Base-by-base conservation (phyloP, 2,113 vertebrate species). In the Vulpes ferrilata region DNA sequence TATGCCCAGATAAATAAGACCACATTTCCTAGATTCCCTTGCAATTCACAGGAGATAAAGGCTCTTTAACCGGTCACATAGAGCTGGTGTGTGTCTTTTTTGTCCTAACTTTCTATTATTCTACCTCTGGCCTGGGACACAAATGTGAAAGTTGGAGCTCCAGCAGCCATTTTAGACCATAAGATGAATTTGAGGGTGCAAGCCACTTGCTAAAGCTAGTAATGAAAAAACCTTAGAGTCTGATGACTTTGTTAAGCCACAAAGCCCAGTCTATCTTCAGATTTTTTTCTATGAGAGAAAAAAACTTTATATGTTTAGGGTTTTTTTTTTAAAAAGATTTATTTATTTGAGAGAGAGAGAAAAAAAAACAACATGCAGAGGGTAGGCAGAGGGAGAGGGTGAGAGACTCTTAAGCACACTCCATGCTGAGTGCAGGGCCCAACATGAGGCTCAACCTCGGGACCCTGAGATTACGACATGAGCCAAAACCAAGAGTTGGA, bases 211-310 rank as follows among this genome's bases (percentile, higher is more conserved):
- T 62, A 81, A 96, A 10, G 64, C 86, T 12, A 92, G 12, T 62
- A 86, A 96, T 96, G 51, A 51, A 88, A 43, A 25, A 93, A 92
- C 22, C 11, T 96, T 48, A 89, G 67, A 78, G 90, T 59, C 57
- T 87, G 67, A 92, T 89, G 59, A 86, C 65, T 86, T 84, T 69
- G 30, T 62, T 76, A 94, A 87, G 15, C 43, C 60, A 95, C 19
- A 71, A 71, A 82, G 55, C 30, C 30, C 9, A 17, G 12, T 71
- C 22, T 73, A 71, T 17, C 67, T 88, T 91, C 38, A 91, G 69
- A 9, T 73, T 80, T 81, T 85, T 87, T 76, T 67, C 60, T 88
- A 19, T 16, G 64, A 35, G 30, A 86, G 55, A 59, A 48, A 93
- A 86, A 81, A 59, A 13, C 3, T 3, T 10, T 84, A 12, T 20